Conservation (phyloP, 2,113 vertebrate species). For the Triplophysa dalaica region DNA sequence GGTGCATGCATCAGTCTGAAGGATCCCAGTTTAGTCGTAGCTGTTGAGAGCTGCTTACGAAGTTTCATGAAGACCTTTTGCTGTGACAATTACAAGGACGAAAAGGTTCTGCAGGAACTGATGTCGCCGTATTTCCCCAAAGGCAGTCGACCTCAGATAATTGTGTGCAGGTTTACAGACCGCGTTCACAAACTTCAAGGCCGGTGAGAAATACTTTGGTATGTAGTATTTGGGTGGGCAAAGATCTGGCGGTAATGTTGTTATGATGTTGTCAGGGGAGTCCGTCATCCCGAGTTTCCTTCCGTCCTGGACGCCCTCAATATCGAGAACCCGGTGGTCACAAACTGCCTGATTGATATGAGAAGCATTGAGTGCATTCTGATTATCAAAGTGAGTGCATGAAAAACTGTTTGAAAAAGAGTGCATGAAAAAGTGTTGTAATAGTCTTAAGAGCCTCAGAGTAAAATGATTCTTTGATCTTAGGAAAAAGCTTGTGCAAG, state of each 20-base stretch:
- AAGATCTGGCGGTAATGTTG: not conserved
- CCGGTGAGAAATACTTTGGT: conserved; percentile 62
- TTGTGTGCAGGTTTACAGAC: conserved; percentile 74
- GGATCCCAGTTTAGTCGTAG: conserved; percentile 78
- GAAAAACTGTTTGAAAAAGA: too few species aligned
- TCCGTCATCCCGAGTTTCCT: conserved; percentile 77
- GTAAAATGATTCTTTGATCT: not conserved
- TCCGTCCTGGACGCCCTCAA: conserved; percentile 79
- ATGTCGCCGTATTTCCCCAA: conserved; percentile 69
- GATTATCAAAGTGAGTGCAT: conserved; percentile 79
- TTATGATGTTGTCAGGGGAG: conserved; percentile 66
- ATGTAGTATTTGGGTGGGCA: not conserved
- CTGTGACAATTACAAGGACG: conserved; percentile 80
- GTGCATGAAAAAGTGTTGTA: too few species aligned
- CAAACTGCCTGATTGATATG: conserved; percentile 83
- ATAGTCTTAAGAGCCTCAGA: not conserved
- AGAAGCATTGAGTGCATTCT: conserved; percentile 78
- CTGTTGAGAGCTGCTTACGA: conserved; percentile 80
- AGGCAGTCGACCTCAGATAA: conserved; percentile 77
- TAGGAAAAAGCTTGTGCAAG: conserved; percentile 77
- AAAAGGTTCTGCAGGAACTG: conserved; percentile 73
- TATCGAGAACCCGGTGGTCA: conserved; percentile 75
- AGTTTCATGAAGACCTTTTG: conserved; percentile 78
- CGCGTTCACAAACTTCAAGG: conserved; percentile 73
- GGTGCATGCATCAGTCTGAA: conserved; percentile 80